Percentiles rank a stretch among this genome's conserved stretches.
These are phyloP conservation scores for Salvelinus sp. DNA, from an alignment of 2,113 vertebrate genomes.

Conservation along the genomic window DNA sequence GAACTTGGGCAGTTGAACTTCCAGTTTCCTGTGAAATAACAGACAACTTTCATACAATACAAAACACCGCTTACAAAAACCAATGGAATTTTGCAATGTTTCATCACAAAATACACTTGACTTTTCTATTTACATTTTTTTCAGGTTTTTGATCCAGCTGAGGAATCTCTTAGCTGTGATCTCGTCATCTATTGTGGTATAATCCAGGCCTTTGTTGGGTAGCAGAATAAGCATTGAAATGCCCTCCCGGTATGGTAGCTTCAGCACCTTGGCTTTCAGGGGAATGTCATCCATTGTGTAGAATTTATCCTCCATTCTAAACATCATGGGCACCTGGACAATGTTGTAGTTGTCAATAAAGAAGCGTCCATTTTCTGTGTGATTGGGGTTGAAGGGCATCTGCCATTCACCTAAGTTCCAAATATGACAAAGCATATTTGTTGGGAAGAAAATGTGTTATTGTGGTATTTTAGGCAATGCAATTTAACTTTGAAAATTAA, in stretches of 20 bases:
- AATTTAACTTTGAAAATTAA: neutral
- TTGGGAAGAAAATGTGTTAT: neutral
- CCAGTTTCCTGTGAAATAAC: constrained; percentile 75
- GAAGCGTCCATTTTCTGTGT: constrained; percentile 76
- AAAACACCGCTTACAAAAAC: neutral
- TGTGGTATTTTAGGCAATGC: neutral
- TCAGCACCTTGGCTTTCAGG: constrained; percentile 80
- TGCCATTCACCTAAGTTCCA: constrained; percentile 79
- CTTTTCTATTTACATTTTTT: constrained; percentile 53
- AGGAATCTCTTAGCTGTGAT: constrained; percentile 78
- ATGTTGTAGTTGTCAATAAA: constrained; percentile 84
- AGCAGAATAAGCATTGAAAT: constrained; percentile 87
- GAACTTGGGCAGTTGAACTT: constrained; percentile 87
- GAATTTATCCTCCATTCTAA: constrained; percentile 71
- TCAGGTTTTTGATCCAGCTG: constrained; percentile 79
- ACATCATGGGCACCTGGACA: constrained; percentile 87
- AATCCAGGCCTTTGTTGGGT: constrained; percentile 77
- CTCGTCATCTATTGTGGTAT: constrained; percentile 83
- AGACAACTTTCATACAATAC: neutral
- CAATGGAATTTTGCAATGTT: neutral
- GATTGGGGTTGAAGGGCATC: constrained; percentile 75
- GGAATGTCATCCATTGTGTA: constrained; percentile 72
- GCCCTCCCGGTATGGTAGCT: constrained; percentile 81
- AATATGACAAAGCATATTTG: neutral
- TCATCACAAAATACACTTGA: neutral